Conservation (phyloP, 2,888 invertebrate genomes). For the Junonia oenone region DNA sequence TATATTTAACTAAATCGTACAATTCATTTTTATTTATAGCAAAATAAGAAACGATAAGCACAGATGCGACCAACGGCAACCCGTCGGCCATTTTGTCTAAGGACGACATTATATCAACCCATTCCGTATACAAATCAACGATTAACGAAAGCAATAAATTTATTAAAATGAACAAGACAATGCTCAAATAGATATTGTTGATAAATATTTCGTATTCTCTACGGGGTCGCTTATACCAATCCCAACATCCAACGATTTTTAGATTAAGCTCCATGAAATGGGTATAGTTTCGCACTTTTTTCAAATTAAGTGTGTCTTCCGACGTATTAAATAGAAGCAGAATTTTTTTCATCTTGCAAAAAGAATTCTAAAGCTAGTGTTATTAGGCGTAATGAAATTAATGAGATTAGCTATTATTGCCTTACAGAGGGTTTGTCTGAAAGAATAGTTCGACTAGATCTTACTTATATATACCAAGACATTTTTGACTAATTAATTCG, state of each 20-base stretch:
- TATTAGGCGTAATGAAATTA: no score
- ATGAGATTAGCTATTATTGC: no score
- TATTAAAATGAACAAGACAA: conserved; percentile 49
- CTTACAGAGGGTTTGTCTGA: no score
- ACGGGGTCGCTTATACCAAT: conserved; percentile 46
- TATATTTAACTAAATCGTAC: conserved; percentile 47
- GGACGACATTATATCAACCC: conserved; percentile 55
- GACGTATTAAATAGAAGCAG: conserved; percentile 15
- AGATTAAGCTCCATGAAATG: conserved; percentile 50
- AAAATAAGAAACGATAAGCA: conserved; percentile 55
- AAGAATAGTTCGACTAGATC: no score
- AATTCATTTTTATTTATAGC: conserved; percentile 47
- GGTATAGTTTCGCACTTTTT: conserved; percentile 41
- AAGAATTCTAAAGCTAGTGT: no score
- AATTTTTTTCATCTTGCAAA: no score
- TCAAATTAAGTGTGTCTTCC: conserved; percentile 29
- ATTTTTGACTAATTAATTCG: no score
- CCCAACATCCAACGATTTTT: conserved; percentile 60
- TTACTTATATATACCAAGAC: no score
- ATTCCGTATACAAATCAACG: conserved; percentile 52
- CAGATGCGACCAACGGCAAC: conserved; percentile 49
- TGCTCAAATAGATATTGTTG: conserved; percentile 48
- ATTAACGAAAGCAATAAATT: conserved; percentile 41
- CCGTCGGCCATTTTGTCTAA: conserved; percentile 57
- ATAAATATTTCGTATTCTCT: conserved; percentile 37